These are phyloP conservation scores for Pipa parva DNA, from an alignment of 2,113 vertebrate genomes.

Conservation along the genomic window DNA sequence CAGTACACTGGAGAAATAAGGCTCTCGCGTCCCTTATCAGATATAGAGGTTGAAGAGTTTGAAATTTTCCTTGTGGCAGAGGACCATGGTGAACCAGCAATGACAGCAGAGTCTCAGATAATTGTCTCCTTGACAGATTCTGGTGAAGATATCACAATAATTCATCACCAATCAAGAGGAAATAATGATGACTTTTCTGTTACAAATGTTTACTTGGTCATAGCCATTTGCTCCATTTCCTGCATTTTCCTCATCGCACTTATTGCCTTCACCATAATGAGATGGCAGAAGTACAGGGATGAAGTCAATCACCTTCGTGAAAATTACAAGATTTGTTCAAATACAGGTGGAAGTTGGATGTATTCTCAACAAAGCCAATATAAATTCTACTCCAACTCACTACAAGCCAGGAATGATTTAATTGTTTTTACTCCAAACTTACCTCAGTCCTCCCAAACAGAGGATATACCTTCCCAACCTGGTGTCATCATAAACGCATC, in stretches of 20 bases:
- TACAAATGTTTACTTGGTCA: slow-evolving; percentile 29
- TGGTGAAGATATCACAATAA: slow-evolving; percentile 18
- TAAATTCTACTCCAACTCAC: slow-evolving; percentile 48
- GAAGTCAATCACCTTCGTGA: slow-evolving; percentile 27
- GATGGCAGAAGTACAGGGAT: slow-evolving; percentile 33
- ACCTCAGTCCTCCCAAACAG: slow-evolving; percentile 24
- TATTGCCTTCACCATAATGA: slow-evolving; percentile 25
- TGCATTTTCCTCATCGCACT: slow-evolving; percentile 29
- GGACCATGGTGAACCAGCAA: slow-evolving; percentile 52
- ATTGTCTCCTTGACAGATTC: slow-evolving; percentile 12
- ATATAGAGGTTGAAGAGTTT: slow-evolving; percentile 53
- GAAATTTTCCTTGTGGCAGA: slow-evolving; percentile 52
- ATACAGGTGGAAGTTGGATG: slow-evolving; percentile 51
- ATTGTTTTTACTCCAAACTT: slow-evolving; percentile 64
- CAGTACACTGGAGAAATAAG: slow-evolving; percentile 53
- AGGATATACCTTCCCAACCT: background rate
- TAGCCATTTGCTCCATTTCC: slow-evolving; percentile 30
- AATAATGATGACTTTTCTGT: slow-evolving; percentile 12
- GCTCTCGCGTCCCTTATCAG: slow-evolving; percentile 55
- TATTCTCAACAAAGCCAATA: slow-evolving; percentile 48
- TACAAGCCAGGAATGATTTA: slow-evolving; percentile 49
- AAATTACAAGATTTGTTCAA: slow-evolving; percentile 48
- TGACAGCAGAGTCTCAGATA: slow-evolving; percentile 14
- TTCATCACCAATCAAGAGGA: slow-evolving; percentile 4
- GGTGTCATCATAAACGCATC: background rate